A percentile compares a stretch with the other conserved stretches of the same genome.
phyloP scores from a whole-genome alignment of 1,140 invertebrate genomes.

The Ganaspis sp. region DNA sequence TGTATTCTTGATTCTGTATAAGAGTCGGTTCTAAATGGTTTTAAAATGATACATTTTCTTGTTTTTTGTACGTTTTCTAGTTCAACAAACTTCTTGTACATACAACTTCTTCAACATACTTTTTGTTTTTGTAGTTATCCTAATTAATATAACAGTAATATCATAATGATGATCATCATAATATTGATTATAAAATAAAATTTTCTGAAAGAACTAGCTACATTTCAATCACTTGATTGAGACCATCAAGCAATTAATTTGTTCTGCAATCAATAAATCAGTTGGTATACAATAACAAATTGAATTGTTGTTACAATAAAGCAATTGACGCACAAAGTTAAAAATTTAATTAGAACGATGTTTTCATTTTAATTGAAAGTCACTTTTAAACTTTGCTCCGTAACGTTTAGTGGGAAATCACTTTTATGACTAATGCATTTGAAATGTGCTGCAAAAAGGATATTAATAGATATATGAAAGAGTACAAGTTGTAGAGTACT shows the following conservation, averaged over 20 bases:
- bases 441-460: not conserved
- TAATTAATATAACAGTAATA: too few relatives aligned
- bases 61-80: too few relatives aligned
- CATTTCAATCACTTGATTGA: not conserved
- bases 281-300: not conserved
- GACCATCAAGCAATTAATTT: slow-evolving; percentile 5
- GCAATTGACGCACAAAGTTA: not conserved
- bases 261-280: not conserved
- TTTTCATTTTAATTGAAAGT: not conserved
- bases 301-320: not conserved
- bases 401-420: not conserved
- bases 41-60: too few relatives aligned
- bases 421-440: not conserved
- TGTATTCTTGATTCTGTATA: too few relatives aligned
- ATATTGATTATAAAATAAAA: too few relatives aligned
- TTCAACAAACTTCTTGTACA: too few relatives aligned
- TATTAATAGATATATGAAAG: not conserved
- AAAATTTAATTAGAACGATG: not conserved
- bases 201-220: too few relatives aligned
- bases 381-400: not conserved
- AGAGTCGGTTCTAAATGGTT: too few relatives aligned
- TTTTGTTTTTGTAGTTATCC: too few relatives aligned
- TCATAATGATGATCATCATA: too few relatives aligned
- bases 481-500: too few relatives aligned
- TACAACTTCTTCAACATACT: too few relatives aligned